A percentile compares a stretch with the other conserved stretches of the same genome.
Conservation (phyloP, 2,797 vertebrate genomes). For the Malacoctenus gilli region DNA sequence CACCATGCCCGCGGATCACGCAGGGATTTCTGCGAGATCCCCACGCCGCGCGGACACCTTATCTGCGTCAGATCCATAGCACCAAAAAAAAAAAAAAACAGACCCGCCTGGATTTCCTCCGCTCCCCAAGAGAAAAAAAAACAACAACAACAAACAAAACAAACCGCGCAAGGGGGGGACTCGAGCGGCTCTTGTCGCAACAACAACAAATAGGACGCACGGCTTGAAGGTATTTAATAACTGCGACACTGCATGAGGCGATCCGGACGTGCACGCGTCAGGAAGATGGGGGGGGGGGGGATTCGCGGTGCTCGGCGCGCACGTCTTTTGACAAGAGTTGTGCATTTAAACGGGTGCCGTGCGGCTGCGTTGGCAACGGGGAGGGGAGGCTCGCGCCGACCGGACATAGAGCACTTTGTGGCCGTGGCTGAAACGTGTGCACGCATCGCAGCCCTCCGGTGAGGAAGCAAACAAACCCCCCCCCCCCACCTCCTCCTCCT, state of each 20-base stretch:
- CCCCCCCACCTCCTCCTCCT: no score
- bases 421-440: conserved; percentile 50
- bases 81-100: conserved; percentile 13
- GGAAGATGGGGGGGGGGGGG: conserved; percentile 26
- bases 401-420: conserved; percentile 57
- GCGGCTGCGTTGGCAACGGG: conserved; percentile 18
- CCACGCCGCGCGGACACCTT: conserved; percentile 50
- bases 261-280: conserved; percentile 41
- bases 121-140: conserved; percentile 7
- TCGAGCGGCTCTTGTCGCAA: conserved; percentile 54
- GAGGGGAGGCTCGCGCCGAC: conserved; percentile 57
- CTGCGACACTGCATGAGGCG: conserved; percentile 71
- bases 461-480: no score
- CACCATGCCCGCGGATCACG: conserved; percentile 74
- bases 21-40: conserved; percentile 62
- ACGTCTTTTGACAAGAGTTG: conserved; percentile 46
- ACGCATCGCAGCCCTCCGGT: conserved; percentile 32
- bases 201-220: conserved; percentile 59
- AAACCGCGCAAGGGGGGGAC: conserved; percentile 38
- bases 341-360: conserved; percentile 55
- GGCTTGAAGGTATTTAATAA: conserved; percentile 79
- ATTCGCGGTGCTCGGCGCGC: conserved; percentile 46
- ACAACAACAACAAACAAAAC: background rate
- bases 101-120: conserved; percentile 46
- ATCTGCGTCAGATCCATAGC: conserved; percentile 65